These are phyloP conservation scores for Cheilosia variabilis DNA, from an alignment of 2,888 invertebrate species.

Conservation along the genomic window DNA sequence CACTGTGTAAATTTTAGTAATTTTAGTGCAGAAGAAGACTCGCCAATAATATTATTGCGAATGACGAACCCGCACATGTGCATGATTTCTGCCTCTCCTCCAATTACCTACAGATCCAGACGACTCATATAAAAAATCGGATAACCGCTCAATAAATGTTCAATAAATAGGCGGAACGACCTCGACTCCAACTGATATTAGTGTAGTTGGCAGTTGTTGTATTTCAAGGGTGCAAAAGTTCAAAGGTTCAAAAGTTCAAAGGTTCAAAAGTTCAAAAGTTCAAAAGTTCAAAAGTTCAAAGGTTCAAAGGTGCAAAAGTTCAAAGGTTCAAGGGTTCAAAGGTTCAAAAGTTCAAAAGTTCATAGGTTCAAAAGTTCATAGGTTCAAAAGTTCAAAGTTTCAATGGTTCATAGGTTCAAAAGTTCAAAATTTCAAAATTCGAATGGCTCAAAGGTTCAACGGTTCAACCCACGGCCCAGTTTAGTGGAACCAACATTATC, in stretches of 20 bases:
- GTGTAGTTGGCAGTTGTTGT: conserved; percentile 24
- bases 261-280: no score
- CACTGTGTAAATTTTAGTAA: conserved; percentile 46
- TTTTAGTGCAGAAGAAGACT: conserved; percentile 29
- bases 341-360: no score
- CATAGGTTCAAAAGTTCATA: no score
- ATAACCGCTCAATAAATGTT: conserved; percentile 44
- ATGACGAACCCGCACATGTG: conserved; percentile 1
- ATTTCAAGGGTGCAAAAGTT: background rate
- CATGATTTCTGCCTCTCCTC: conserved; percentile 4
- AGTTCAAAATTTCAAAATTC: no score
- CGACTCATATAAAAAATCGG: conserved; percentile 6
- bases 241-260: no score
- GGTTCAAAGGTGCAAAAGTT: no score
- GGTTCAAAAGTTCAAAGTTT: no score
- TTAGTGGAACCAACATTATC: background rate
- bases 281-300: no score
- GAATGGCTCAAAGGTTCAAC: no score
- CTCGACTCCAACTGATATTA: conserved; percentile 3
- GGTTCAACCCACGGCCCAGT: background rate
- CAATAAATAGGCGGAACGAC: conserved; percentile 50
- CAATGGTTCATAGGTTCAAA: no score
- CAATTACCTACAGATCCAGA: conserved; percentile 16
- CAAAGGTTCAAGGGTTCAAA: no score
- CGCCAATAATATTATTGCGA: conserved; percentile 16